Evolutionary conservation across 2,888 invertebrate species (phyloP), one percentile per base, ranked within the genome.

Genomic region (Corythucha ciliata): DNA sequence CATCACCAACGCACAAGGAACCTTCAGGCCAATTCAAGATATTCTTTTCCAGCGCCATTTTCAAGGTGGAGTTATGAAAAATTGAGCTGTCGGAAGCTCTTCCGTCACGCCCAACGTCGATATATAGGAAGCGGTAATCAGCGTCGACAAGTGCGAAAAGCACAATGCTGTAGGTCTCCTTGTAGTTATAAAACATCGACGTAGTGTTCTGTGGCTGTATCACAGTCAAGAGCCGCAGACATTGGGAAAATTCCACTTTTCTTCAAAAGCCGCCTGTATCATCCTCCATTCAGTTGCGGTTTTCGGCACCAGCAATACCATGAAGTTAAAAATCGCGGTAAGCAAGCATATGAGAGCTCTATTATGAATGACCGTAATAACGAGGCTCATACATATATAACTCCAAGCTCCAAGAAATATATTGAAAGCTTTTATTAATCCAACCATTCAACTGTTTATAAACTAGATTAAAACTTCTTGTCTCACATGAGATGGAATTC

Each of bases 81-180:
- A 41, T 25, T 3, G 24, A 16, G 25, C 21, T 7, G 37, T 60
- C 60, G 12, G 55, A 52, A 32, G 57, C 52, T 26, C 57, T 42
- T 20, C 61, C 61, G 53, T 59, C 58, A 10, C 57, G 53, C n/a
- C 60, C 60, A 20, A 54, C 56, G 54, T 61, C 59, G 25, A 60
- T 56, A 46, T 55, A 59, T 18, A 59, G 40, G 45, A 61, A 61
- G 37, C 52, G 55, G 26, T 59, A 60, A 33, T 58, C 55, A 1
- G 51, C 58, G 53, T 61, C 57, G 2, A 51, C 58, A 25, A 60
- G 57, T 26, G 56, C 60, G 47, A 59, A 45, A 47, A 60, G 14
- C 18, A 60, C 57, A 42, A 58, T 51, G 41, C 58, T 59, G 39
- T 57, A 54, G 33, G 53, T 54, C 10, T 59, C 48, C 47, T 60